Evolutionary conservation across 2,888 invertebrate species (phyloP).

Genomic region (Nineta flava): DNA sequence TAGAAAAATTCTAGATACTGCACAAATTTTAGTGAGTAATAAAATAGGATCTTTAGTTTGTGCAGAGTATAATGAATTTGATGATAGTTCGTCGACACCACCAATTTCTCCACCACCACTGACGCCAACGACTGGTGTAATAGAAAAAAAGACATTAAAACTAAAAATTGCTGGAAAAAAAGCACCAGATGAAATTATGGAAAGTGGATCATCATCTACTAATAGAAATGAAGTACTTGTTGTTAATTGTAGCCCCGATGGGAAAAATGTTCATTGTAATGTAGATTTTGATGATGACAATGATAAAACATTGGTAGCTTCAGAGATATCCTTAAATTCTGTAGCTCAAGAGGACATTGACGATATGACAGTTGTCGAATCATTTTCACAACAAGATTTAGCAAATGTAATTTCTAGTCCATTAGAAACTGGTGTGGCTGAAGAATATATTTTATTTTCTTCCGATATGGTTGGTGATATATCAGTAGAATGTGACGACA

Average conservation of each 20-base stretch:
- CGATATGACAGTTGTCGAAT: constrained; percentile 39
- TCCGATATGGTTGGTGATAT: constrained; percentile 43
- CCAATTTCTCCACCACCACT: constrained; percentile 32
- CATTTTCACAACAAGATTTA: constrained; percentile 34
- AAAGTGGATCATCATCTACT: background rate
- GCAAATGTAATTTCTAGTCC: constrained; percentile 44
- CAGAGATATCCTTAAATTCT: constrained; percentile 40
- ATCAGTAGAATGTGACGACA: constrained; percentile 37
- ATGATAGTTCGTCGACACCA: constrained; percentile 39
- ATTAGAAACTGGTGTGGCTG: constrained; percentile 37
- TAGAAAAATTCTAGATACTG: constrained; percentile 20
- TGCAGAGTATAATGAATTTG: constrained; percentile 41
- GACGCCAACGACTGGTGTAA: constrained; percentile 6
- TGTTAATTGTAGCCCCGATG: constrained; percentile 25
- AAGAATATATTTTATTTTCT: constrained; percentile 47
- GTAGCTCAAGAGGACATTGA: constrained; percentile 41
- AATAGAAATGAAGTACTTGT: constrained; percentile 15
- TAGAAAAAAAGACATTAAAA: constrained; percentile 4
- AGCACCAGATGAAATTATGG: constrained; percentile 1
- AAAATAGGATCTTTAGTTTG: constrained; percentile 36
- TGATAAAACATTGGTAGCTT: constrained; percentile 37
- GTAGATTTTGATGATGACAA: constrained; percentile 42
- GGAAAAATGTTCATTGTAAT: constrained; percentile 29
- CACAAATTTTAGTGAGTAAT: constrained; percentile 22
- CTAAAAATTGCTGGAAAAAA: background rate